Percentiles rank a stretch among this genome's conserved stretches.
Conservation (phyloP, 1,140 invertebrate genomes). For the Chelonus insularis region DNA sequence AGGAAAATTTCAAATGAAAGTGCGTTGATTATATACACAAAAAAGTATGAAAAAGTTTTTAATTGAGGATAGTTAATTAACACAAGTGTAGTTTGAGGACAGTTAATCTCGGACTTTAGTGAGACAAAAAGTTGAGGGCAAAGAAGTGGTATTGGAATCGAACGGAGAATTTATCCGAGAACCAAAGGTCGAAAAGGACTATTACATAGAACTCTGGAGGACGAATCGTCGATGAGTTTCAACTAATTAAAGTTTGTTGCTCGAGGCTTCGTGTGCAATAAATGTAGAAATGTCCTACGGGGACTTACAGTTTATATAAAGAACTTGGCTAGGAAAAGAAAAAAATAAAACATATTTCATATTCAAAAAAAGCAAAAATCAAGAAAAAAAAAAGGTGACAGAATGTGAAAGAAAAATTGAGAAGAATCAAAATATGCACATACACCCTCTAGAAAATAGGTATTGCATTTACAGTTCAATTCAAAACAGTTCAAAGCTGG, state of each 20-base stretch:
- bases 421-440: slow-evolving; percentile 26
- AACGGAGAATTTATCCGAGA: slow-evolving; percentile 19
- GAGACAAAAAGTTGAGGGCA: slow-evolving; percentile 13
- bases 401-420: slow-evolving; percentile 9
- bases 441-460: slow-evolving; percentile 20
- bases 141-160: slow-evolving; percentile 21
- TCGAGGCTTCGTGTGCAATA: slow-evolving; percentile 24
- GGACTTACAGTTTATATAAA: slow-evolving; percentile 20
- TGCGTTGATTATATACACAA: neutral
- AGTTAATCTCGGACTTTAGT: slow-evolving; percentile 16
- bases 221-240: slow-evolving; percentile 29
- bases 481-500: slow-evolving; percentile 28
- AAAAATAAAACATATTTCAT: neutral
- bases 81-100: slow-evolving; percentile 8
- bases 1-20: neutral
- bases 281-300: slow-evolving; percentile 3
- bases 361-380: slow-evolving; percentile 2
- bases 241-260: slow-evolving; percentile 39
- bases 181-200: neutral
- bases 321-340: neutral
- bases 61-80: slow-evolving; percentile 16
- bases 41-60: slow-evolving; percentile 11
- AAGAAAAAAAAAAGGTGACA: slow-evolving; percentile 7
- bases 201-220: neutral
- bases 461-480: slow-evolving; percentile 26